A percentile compares a stretch with the other conserved stretches of the same genome.
These are phyloP conservation scores for Crossocerus cetratus DNA, from an alignment of 2,888 invertebrate genomes.

Conservation along the genomic window DNA sequence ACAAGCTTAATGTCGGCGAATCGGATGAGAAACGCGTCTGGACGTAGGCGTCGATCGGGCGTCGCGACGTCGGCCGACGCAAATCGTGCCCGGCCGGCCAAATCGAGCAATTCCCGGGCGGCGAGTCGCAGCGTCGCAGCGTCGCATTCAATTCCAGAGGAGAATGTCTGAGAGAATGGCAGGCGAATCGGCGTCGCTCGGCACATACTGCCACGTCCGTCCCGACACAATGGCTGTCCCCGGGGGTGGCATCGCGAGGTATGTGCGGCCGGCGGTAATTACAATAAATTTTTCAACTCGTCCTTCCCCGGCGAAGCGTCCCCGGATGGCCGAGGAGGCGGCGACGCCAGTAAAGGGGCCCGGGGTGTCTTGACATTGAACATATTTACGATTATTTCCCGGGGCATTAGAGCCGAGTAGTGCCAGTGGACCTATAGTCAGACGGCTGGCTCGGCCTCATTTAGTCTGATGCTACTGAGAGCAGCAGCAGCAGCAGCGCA, in stretches of 20 bases:
- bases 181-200: constrained; percentile 25
- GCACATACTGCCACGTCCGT: constrained; percentile 17
- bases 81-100: constrained; percentile 27
- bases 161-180: constrained; percentile 39
- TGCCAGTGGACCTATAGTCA: constrained; percentile 18
- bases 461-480: constrained; percentile 24
- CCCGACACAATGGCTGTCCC: constrained; percentile 45
- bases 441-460: constrained; percentile 40
- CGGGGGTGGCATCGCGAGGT: constrained; percentile 32
- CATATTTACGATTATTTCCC: constrained; percentile 58
- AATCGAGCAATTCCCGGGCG: constrained; percentile 30
- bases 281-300: constrained; percentile 51
- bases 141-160: constrained; percentile 39
- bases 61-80: constrained; percentile 19
- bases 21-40: constrained; percentile 17
- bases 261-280: constrained; percentile 28
- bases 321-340: neutral
- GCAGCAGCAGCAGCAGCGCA: neutral
- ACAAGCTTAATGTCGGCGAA: neutral
- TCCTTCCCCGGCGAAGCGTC: constrained; percentile 5
- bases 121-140: constrained; percentile 9
- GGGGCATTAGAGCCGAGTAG: constrained; percentile 47
- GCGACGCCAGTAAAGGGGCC: constrained; percentile 21
- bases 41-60: constrained; percentile 25
- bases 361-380: constrained; percentile 41